Conservation (phyloP, 2,888 invertebrate species). For the Amitus sp. region DNA sequence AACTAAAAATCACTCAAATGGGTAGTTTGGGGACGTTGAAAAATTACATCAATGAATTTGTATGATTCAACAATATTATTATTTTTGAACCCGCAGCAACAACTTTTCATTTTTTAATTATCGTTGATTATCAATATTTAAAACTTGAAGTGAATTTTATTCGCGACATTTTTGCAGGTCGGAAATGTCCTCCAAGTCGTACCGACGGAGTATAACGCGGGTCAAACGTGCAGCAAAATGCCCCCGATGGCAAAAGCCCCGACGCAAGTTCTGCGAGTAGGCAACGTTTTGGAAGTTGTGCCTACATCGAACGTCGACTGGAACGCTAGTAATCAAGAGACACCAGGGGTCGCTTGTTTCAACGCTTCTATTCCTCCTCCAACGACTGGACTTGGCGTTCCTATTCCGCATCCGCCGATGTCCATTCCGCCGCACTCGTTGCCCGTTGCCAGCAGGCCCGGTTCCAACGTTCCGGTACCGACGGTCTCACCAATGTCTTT, state of each 20-base stretch:
- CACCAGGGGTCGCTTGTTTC: slow-evolving; percentile 5
- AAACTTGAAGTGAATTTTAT: slow-evolving; percentile 45
- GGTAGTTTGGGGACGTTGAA: too few species aligned
- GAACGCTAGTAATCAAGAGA: slow-evolving; percentile 36
- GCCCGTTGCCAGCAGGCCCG: slow-evolving; percentile 17
- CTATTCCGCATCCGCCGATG: slow-evolving; percentile 46
- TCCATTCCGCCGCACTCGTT: slow-evolving; percentile 39
- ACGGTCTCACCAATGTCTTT: slow-evolving; percentile 41
- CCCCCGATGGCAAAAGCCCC: slow-evolving; percentile 28
- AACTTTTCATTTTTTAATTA: too few species aligned
- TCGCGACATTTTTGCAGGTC: slow-evolving; percentile 67
- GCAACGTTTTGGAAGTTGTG: slow-evolving; percentile 62
- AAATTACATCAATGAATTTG: too few species aligned
- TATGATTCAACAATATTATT: too few species aligned
- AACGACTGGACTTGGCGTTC: slow-evolving; percentile 36
- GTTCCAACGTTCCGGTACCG: slow-evolving; percentile 12
- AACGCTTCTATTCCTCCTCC: not conserved
- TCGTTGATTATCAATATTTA: too few species aligned
- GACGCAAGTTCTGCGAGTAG: slow-evolving; percentile 57
- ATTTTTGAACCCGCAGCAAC: too few species aligned
- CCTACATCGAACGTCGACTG: slow-evolving; percentile 60
- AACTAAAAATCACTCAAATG: too few species aligned
- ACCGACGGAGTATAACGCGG: slow-evolving; percentile 65
- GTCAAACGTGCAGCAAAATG: slow-evolving; percentile 7
- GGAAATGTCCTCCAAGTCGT: slow-evolving; percentile 72